A percentile compares a stretch with the other conserved stretches of the same genome.
phyloP scores from a whole-genome alignment of 2,113 vertebrate genomes.

The Regulus satrapa region DNA sequence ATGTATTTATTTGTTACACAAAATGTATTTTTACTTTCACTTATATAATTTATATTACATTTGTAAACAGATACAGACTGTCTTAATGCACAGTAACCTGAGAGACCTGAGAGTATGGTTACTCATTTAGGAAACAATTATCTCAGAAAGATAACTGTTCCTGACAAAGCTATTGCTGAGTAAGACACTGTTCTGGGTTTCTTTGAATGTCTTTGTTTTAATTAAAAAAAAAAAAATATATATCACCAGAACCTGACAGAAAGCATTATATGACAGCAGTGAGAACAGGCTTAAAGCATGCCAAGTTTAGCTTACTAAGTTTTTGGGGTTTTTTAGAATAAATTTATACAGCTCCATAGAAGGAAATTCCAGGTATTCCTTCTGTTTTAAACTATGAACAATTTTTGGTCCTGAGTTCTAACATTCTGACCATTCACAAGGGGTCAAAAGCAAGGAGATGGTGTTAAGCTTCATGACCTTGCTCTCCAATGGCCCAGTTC shows the following conservation, averaged over 20 bases:
- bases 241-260: not conserved
- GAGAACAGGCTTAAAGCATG: not conserved
- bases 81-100: slow-evolving; percentile 9
- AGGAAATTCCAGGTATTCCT: not conserved
- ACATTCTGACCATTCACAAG: not conserved
- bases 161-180: not conserved
- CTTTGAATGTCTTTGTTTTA: not conserved
- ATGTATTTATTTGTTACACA: slow-evolving; percentile 12
- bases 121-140: slow-evolving; percentile 61
- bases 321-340: not conserved
- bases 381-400: not conserved
- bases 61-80: slow-evolving; percentile 47
- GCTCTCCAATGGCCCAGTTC: not conserved
- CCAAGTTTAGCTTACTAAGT: not conserved
- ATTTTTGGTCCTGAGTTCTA: not conserved
- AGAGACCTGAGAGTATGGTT: not conserved
- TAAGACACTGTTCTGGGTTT: not conserved
- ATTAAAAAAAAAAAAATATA: not conserved
- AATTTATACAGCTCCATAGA: not conserved
- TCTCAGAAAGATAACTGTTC: slow-evolving; percentile 27
- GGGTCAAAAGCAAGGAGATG: not conserved
- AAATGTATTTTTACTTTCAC: slow-evolving; percentile 36
- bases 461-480: not conserved
- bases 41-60: slow-evolving; percentile 52
- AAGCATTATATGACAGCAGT: not conserved